These are phyloP conservation scores for Rhabdomys dilectus DNA, from an alignment of 2,113 vertebrate genomes.

Conservation along the genomic window DNA sequence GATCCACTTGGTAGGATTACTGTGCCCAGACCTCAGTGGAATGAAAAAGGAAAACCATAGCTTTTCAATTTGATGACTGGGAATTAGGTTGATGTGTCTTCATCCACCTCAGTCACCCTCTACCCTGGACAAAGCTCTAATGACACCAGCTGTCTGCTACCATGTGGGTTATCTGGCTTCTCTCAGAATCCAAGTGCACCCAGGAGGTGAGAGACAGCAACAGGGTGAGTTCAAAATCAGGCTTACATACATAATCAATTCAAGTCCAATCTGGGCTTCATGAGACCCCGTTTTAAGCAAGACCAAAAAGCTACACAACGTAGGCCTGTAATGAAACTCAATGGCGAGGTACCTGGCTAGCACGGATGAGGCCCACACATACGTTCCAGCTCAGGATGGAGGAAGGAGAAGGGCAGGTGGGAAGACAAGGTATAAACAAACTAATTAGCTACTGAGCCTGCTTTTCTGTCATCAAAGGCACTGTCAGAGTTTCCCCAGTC, in stretches of 20 bases:
- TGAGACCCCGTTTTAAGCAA: not conserved
- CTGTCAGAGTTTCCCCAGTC: not conserved
- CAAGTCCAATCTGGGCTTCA: not conserved
- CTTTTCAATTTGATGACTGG: not conserved
- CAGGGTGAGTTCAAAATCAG: not conserved
- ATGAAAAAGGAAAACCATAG: not conserved
- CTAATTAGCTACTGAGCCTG: not conserved
- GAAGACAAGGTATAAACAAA: not conserved
- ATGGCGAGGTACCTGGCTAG: fast-evolving
- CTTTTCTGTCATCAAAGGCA: conserved; percentile 15
- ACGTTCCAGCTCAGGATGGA: not conserved
- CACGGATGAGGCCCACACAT: no score
- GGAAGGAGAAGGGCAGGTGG: no score
- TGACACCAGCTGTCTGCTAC: not conserved
- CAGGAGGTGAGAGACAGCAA: not conserved
- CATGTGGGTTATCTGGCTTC: not conserved
- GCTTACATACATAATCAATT: not conserved
- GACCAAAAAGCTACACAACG: not conserved
- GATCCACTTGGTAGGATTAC: not conserved
- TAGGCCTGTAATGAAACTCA: not conserved
- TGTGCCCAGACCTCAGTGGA: not conserved
- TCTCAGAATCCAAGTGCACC: not conserved
- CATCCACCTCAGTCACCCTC: not conserved
- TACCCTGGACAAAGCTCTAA: not conserved
- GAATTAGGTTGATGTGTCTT: not conserved